phyloP scores from a whole-genome alignment of 2,113 vertebrate genomes.

The Brachypteracias leptosomus region DNA sequence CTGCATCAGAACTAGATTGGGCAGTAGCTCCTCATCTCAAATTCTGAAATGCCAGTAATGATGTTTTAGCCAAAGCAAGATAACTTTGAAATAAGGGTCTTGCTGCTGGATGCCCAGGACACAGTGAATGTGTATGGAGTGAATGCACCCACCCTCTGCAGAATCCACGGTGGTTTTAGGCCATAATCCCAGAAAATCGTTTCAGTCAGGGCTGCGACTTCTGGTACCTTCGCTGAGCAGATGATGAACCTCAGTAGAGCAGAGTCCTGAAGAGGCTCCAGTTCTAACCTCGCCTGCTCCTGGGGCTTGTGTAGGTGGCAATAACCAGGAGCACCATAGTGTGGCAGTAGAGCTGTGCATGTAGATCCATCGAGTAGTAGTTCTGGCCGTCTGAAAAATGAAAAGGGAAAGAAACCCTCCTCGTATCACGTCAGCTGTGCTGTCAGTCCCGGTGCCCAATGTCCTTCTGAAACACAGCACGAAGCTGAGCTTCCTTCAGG shows the following conservation, averaged over 20 bases:
- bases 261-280: background rate
- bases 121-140: accelerated
- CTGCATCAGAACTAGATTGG: background rate
- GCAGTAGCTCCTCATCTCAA: background rate
- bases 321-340: slow-evolving; percentile 65
- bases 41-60: background rate
- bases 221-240: background rate
- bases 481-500: accelerated
- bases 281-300: background rate
- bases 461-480: accelerated
- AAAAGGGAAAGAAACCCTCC: background rate
- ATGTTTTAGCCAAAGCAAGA: background rate
- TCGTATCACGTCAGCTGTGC: background rate
- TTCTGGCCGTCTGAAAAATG: background rate
- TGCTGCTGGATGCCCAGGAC: accelerated
- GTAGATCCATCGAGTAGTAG: background rate
- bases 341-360: slow-evolving; percentile 75
- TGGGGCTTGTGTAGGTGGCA: background rate
- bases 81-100: background rate
- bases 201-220: background rate
- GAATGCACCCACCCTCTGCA: background rate
- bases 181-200: background rate
- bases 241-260: background rate
- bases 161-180: background rate
- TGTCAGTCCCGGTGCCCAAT: background rate